Evolutionary conservation across 2,797 vertebrate species (phyloP).

Genomic region (Danio choprae): DNA sequence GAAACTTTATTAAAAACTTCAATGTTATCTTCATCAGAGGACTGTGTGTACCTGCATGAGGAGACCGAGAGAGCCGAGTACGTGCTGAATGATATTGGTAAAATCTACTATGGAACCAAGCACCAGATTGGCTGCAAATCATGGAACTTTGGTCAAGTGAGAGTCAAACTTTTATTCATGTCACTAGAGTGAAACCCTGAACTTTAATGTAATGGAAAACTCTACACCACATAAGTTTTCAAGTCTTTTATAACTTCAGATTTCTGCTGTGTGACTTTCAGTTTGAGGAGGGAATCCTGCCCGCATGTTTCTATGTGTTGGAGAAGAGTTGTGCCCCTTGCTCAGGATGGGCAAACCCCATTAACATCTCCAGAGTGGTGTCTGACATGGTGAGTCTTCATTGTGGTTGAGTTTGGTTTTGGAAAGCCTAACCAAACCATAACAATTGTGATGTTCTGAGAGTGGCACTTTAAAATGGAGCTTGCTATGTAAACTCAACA

Average conservation of each 20-base stretch:
- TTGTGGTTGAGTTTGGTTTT: neutral
- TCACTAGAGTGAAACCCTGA: no score
- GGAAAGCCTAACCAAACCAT: no score
- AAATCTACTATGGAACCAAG: slow-evolving; percentile 86
- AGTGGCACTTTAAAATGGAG: neutral
- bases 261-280: slow-evolving; percentile 57
- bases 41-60: slow-evolving; percentile 82
- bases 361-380: slow-evolving; percentile 82
- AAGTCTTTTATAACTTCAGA: neutral
- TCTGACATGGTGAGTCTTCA: slow-evolving; percentile 85
- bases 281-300: slow-evolving; percentile 83
- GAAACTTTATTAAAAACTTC: no score
- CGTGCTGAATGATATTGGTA: slow-evolving; percentile 85
- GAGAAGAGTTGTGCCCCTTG: slow-evolving; percentile 79
- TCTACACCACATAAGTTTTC: no score
- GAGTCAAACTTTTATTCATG: neutral
- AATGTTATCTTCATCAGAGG: slow-evolving; percentile 71
- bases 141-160: slow-evolving; percentile 91
- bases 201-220: no score
- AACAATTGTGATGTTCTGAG: no score
- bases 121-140: slow-evolving; percentile 82
- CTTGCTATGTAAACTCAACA: neutral
- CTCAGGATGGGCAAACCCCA: slow-evolving; percentile 81
- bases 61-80: slow-evolving; percentile 84
- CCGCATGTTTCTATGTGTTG: slow-evolving; percentile 81